Evolutionary conservation across 2,888 invertebrate species (phyloP).

Genomic region (Ischnus inquisitorius): DNA sequence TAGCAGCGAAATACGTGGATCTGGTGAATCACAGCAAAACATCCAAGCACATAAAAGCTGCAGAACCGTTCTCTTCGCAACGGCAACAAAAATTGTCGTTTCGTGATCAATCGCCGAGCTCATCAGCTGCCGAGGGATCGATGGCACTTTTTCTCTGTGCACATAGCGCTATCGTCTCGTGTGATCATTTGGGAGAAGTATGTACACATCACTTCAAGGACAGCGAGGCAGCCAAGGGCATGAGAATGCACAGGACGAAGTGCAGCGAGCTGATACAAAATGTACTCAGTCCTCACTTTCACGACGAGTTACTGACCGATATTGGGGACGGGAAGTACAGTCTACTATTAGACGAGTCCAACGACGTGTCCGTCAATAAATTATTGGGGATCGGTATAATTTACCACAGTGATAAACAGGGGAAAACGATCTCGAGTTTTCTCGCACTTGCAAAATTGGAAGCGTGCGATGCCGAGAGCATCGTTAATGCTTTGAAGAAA

Average conservation of each 20-base stretch:
- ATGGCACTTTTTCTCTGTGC: conserved; percentile 53
- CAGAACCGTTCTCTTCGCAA: conserved; percentile 55
- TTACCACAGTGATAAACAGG: conserved; percentile 28
- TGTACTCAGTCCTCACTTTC: conserved; percentile 68
- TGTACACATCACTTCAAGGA: conserved; percentile 53
- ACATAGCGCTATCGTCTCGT: conserved; percentile 60
- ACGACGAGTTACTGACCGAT: conserved; percentile 65
- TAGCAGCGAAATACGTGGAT: conserved; percentile 51
- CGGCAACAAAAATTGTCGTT: conserved; percentile 57
- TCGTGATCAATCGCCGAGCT: conserved; percentile 35
- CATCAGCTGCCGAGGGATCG: conserved; percentile 57
- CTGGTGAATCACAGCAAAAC: conserved; percentile 57
- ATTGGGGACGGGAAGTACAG: conserved; percentile 71
- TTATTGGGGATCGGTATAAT: conserved; percentile 71
- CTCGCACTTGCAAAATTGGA: conserved; percentile 37
- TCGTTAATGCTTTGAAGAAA: conserved; percentile 46
- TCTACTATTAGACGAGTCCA: conserved; percentile 75
- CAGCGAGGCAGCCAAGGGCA: conserved; percentile 57
- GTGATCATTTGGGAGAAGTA: conserved; percentile 57
- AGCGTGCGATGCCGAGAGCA: conserved; percentile 47
- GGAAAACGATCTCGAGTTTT: conserved; percentile 38
- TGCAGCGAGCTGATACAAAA: conserved; percentile 71
- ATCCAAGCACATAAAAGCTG: conserved; percentile 55
- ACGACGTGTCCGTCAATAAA: conserved; percentile 71
- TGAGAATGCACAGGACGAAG: conserved; percentile 72